Evolutionary conservation across 2,113 vertebrate species (phyloP).

Genomic region (Epinephelus moara): DNA sequence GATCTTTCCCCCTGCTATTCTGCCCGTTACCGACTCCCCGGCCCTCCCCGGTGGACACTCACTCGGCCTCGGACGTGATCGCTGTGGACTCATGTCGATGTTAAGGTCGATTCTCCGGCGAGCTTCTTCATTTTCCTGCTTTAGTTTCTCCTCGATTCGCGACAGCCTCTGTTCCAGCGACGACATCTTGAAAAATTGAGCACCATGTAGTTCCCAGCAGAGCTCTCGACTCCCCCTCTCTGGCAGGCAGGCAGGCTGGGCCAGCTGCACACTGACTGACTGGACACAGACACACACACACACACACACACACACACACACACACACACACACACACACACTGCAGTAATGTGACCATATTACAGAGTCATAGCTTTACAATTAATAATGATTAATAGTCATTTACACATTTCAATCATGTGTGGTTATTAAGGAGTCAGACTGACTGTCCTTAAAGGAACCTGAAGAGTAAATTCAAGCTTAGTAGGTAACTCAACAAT

Average conservation of each 20-base stretch:
- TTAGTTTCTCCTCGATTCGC: constrained; percentile 88
- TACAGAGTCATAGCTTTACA: no score
- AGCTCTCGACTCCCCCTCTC: constrained; percentile 73
- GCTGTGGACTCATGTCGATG: constrained; percentile 88
- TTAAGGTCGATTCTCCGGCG: constrained; percentile 86
- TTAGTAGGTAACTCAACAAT: not conserved
- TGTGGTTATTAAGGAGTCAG: no score
- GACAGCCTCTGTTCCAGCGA: constrained; percentile 89
- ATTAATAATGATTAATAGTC: no score
- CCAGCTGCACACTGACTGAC: constrained; percentile 19
- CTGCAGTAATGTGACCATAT: not conserved
- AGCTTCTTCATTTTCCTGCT: constrained; percentile 87
- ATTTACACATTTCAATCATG: not conserved
- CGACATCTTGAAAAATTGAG: constrained; percentile 89
- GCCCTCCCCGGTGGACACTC: constrained; percentile 70
- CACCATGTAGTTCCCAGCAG: constrained; percentile 77
- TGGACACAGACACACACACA: not conserved
- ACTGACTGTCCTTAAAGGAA: no score
- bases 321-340: constrained; percentile 7
- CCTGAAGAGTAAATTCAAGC: not conserved
- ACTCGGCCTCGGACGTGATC: constrained; percentile 87
- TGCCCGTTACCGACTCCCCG: constrained; percentile 50
- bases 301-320: not conserved
- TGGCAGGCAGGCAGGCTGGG: constrained; percentile 54
- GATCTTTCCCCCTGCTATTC: constrained; percentile 57